Conservation (phyloP, 2,797 vertebrate species). For the Catharus ustulatus region DNA sequence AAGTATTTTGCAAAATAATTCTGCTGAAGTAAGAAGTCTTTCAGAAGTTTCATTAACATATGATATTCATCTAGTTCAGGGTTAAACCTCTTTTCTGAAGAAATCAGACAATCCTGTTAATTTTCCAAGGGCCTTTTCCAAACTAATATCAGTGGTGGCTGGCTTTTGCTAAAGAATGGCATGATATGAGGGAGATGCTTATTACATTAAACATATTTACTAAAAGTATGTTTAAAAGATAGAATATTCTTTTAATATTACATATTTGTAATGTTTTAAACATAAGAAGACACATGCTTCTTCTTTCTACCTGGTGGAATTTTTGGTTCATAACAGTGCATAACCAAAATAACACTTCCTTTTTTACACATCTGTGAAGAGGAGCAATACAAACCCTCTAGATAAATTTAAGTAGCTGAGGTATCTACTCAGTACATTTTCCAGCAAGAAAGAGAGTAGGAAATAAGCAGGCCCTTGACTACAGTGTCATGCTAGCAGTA, state of each 20-base stretch:
- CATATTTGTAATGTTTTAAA: not conserved
- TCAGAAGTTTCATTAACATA: not conserved
- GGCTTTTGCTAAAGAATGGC: not conserved
- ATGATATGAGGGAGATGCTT: not conserved
- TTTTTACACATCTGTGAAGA: not conserved
- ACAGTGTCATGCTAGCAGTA: not conserved
- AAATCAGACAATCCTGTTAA: not conserved
- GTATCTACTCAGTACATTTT: not conserved
- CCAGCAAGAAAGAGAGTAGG: not conserved
- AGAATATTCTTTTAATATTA: not conserved
- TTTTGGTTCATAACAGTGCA: not conserved
- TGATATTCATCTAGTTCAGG: not conserved
- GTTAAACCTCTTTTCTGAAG: not conserved
- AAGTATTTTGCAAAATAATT: constrained; percentile 5
- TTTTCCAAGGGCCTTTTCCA: not conserved
- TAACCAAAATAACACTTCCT: not conserved
- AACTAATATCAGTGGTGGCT: not conserved
- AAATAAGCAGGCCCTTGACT: not conserved
- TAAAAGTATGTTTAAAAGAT: not conserved
- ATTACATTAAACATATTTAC: not conserved
- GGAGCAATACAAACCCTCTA: not conserved
- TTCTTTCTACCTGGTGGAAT: not conserved
- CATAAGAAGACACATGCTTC: not conserved
- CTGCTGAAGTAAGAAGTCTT: not conserved
- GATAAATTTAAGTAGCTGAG: not conserved